These are phyloP conservation scores for Alectura lathami DNA, from an alignment of 2,113 vertebrate species.

Conservation along the genomic window DNA sequence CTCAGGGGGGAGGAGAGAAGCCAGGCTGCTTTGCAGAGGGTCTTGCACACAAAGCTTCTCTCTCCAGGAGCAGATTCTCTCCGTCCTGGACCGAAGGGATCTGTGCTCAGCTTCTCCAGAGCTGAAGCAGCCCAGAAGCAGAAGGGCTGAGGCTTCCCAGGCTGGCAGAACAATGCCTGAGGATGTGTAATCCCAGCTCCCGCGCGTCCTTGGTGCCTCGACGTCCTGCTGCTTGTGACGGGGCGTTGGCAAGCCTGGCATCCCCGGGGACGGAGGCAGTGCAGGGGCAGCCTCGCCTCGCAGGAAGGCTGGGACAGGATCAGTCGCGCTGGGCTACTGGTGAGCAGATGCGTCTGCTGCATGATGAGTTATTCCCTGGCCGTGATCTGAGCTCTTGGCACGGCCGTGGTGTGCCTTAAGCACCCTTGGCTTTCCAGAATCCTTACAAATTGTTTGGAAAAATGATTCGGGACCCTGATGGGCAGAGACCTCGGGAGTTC, in stretches of 20 bases:
- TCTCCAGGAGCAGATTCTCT: not conserved
- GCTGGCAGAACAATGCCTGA: not conserved
- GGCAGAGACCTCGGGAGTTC: not conserved
- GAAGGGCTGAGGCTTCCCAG: not conserved
- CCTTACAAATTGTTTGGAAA: slow-evolving; percentile 11
- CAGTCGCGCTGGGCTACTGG: fast-evolving
- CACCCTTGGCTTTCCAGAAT: not conserved
- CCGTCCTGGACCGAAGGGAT: not conserved
- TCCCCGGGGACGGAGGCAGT: not conserved
- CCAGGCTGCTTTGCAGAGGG: not conserved
- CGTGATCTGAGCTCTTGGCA: not conserved
- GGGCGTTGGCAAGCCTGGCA: not conserved
- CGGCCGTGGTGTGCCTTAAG: not conserved
- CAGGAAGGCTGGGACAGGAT: not conserved
- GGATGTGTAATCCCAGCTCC: not conserved
- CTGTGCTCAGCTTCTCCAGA: not conserved
- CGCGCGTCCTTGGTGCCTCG: fast-evolving
- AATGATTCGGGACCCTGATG: not conserved
- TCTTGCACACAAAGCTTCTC: not conserved
- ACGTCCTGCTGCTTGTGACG: not conserved
- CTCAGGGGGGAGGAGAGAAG: not conserved
- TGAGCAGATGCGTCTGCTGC: not conserved
- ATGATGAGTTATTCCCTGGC: not conserved
- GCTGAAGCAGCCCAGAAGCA: not conserved
- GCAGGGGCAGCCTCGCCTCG: not conserved